phyloP scores from a whole-genome alignment of 2,797 vertebrate genomes.

The Sparus aurata region DNA sequence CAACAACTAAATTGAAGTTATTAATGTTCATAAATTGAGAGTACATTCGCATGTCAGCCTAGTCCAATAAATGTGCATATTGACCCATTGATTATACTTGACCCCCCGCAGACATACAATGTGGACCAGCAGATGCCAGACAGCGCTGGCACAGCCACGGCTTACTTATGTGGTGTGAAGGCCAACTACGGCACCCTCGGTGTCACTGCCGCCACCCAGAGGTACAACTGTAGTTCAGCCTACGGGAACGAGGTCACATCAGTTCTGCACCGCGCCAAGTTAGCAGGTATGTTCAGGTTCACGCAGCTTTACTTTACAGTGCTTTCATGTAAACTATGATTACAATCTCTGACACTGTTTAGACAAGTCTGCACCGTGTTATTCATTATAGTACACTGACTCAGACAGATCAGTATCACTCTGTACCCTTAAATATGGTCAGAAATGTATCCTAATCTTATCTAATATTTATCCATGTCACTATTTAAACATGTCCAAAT shows the following conservation, averaged over 20 bases:
- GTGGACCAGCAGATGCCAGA: slow-evolving; percentile 89
- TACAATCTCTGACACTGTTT: not conserved
- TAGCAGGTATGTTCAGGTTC: slow-evolving; percentile 73
- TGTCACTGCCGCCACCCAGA: slow-evolving; percentile 77
- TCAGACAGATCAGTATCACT: not conserved
- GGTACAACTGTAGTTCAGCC: slow-evolving; percentile 67
- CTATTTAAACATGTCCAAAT: not conserved
- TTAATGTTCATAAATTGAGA: not conserved
- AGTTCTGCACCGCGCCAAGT: slow-evolving; percentile 83
- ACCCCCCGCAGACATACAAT: slow-evolving; percentile 84
- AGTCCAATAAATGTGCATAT: not conserved
- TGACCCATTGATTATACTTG: slow-evolving; percentile 19
- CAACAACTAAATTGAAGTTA: not conserved
- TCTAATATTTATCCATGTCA: not conserved
- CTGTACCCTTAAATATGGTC: not conserved
- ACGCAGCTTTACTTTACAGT: slow-evolving; percentile 1
- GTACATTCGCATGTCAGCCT: not conserved
- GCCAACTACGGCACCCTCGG: slow-evolving; percentile 88
- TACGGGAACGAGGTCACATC: slow-evolving; percentile 84
- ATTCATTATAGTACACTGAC: not conserved
- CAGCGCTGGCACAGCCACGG: slow-evolving; percentile 87
- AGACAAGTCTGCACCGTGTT: not conserved
- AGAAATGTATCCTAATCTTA: too few relatives aligned
- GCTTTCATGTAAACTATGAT: not conserved
- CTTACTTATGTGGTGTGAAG: slow-evolving; percentile 87